Evolutionary conservation across 2,113 vertebrate species (phyloP), one percentile per base, ranked within the genome.

Genomic region (Lepus europaeus): DNA sequence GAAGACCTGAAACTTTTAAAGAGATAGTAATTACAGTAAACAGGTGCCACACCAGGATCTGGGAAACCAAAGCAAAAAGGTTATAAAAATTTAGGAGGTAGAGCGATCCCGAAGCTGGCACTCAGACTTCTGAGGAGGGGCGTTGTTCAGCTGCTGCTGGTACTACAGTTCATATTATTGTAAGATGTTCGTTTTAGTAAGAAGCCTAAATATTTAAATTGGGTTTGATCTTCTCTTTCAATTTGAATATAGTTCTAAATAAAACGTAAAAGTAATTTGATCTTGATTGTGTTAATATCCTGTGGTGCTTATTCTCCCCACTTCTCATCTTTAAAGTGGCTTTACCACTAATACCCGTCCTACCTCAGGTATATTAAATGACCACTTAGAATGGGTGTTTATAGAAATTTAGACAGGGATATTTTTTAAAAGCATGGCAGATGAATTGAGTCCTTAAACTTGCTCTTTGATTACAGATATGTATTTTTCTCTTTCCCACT

Each of bases 161-260:
- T 89, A 53, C 22, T 56, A 31, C 69, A 91, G 27, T 68, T 19
- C 5, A 0, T 86, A 69, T 73, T 85, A 93, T 70, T 73, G 45
- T 92, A 94, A 94, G 68, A 31, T 90, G 49, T 70, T 73, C 14
- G 23, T 77, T 74, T 95, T n/a, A 49, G 19, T 72, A 88, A 85
- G 76, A 91, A 88, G 64, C 20, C 33, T 83, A 33, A 87, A 72
- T 89, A 76, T 68, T 77, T 63, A 81, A 90, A 20, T 64, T 77
- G 9, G 70, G 39, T 84, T 88, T 82, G 25, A 78, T 29, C 12
- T 36, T 72, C 78, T 78, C 63, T 88, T 91, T 20, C 25, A 49
- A 90, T 6, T 94, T 95, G 76, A 94, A 93, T 81, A 91, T 87
- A 63, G 72, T 86, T 92, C 80, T 93, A 95, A 95, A 80, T 82